Evolutionary conservation across 2,888 invertebrate species (phyloP), one percentile per base, ranked within the genome.

Genomic region (Macropis europaea): DNA sequence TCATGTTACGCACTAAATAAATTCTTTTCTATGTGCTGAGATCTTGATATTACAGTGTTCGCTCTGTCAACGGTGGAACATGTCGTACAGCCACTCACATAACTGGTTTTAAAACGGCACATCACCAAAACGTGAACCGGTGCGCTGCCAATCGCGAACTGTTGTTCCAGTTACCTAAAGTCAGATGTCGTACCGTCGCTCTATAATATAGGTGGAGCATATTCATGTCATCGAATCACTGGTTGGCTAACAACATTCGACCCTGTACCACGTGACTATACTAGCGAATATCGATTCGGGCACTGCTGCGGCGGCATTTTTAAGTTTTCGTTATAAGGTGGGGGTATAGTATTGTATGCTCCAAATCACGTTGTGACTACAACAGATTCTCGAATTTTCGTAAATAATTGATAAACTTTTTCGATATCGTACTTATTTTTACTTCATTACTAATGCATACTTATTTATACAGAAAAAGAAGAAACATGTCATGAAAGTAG

Each of bases 301-400:
- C 92, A 84, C 92, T 93, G 92, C 92, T 92, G 93, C 94, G 94
- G 94, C 94, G 94, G 94, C 94, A 94, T 94, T 94, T 94, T 94
- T 94, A 94, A 94, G 93, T 94, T 94, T 90, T 90, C 89, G 85
- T 77, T 76, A 78, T 54, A 80, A 40, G 67, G 76, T 68, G 81
- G 86, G 88, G 88, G 82, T 84, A 86, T 81, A 82, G 86, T 76
- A 84, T 85, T 66, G 81, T 73, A 74, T 70, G 76, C 70, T 76
- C 69, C 75, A 67, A 76, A 80, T 77, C 82, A 82, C 82, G 79
- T 78, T 80, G 82, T 78, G 76, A 57, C 53, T 66, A 50, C 62
- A 57, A 61, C 67, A 59, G 59, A 61, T 63, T 52, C 66, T 67
- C 54, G 17, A 56, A 77, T 61, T 63, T 69, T 66, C 34, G 48